Evolutionary conservation across 92 coral and sea anemone species (phyloP).

Genomic region (Heliopora coerulea): DNA sequence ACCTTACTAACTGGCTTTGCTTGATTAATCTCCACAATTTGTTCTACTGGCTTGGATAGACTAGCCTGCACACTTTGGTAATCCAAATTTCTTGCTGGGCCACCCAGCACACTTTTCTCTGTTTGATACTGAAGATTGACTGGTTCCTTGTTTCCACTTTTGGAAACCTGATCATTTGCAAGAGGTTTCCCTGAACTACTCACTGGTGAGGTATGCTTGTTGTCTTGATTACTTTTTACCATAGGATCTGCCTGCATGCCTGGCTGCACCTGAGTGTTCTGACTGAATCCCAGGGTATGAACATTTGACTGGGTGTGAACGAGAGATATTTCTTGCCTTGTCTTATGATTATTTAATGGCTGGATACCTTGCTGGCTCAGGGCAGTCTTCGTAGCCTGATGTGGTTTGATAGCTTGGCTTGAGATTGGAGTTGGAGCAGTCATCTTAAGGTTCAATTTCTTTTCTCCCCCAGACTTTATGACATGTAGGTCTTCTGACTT

Average conservation of each 20-base stretch:
- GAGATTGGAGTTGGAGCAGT: not conserved
- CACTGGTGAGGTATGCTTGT: too few species aligned
- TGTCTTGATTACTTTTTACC: not conserved
- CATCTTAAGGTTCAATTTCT: not conserved
- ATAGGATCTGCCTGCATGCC: not conserved
- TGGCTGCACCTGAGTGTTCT: not conserved
- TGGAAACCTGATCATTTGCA: too few species aligned
- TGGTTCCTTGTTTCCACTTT: too few species aligned
- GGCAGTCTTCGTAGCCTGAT: not conserved
- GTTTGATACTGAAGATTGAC: too few species aligned
- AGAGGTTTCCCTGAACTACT: too few species aligned
- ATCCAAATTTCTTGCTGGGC: too few species aligned
- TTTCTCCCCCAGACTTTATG: not conserved
- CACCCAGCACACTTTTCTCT: too few species aligned
- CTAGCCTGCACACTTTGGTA: too few species aligned
- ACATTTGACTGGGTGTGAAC: not conserved
- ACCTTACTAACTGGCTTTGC: too few species aligned
- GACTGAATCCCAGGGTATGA: not conserved
- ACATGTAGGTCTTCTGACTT: slow-evolving; percentile 32
- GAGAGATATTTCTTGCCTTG: not conserved
- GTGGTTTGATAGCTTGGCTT: not conserved
- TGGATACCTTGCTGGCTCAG: not conserved
- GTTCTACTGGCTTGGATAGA: too few species aligned
- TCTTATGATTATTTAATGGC: too few species aligned
- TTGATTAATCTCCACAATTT: too few species aligned